Percentiles rank a stretch among this genome's conserved stretches.
Conservation (phyloP, 1,140 invertebrate species). For the Hyles vespertilio region DNA sequence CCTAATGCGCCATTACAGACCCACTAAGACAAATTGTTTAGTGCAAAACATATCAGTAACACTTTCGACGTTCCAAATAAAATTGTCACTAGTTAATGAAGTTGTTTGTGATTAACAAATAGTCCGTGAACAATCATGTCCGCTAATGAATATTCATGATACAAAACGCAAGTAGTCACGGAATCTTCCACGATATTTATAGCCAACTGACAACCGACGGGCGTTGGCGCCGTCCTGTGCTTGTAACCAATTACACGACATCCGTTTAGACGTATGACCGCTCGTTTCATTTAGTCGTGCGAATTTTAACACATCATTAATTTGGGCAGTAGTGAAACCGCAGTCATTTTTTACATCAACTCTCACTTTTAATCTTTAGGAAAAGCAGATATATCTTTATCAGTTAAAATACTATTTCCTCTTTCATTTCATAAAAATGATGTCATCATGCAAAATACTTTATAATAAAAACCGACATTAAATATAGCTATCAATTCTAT, state of each 20-base stretch:
- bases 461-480: too few species aligned
- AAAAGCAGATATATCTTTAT: too few species aligned
- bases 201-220: background rate
- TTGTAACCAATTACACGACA: too few species aligned
- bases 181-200: constrained; percentile 5
- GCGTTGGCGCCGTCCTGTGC: background rate
- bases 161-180: constrained; percentile 5
- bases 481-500: too few species aligned
- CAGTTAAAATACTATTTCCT: too few species aligned
- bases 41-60: constrained; percentile 31
- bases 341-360: too few species aligned
- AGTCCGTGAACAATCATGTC: constrained; percentile 15
- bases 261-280: background rate
- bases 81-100: constrained; percentile 18
- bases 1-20: too few species aligned
- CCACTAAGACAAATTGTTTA: constrained; percentile 2
- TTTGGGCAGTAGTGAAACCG: constrained; percentile 19
- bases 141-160: constrained; percentile 22
- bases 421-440: too few species aligned
- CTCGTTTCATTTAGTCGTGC: constrained; percentile 8
- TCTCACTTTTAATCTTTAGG: too few species aligned
- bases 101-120: constrained; percentile 11
- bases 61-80: constrained; percentile 38
- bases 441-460: too few species aligned
- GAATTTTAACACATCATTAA: constrained; percentile 26